These are phyloP conservation scores for Panonychus citri DNA, from an alignment of 1,140 invertebrate species.

Conservation along the genomic window DNA sequence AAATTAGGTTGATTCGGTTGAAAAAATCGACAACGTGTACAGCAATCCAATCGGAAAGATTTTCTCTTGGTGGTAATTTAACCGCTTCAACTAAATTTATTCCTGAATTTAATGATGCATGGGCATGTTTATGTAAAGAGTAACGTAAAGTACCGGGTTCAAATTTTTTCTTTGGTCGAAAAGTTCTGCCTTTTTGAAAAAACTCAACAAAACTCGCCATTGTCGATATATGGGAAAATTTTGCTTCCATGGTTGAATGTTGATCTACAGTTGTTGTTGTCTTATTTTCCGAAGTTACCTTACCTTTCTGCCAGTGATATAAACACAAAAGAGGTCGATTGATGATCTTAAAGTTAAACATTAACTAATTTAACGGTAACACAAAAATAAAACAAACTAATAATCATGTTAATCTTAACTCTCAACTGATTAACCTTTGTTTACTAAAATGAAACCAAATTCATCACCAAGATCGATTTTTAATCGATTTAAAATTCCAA, in stretches of 20 bases:
- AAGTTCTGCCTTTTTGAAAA: slow-evolving; percentile 63
- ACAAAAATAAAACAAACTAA: too few species aligned
- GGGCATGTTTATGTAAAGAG: slow-evolving; percentile 63
- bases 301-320: too few species aligned
- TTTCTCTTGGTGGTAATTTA: slow-evolving; percentile 47
- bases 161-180: slow-evolving; percentile 71
- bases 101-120: slow-evolving; percentile 77
- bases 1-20: slow-evolving; percentile 79
- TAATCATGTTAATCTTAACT: too few species aligned
- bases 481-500: too few species aligned
- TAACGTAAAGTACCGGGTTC: slow-evolving; percentile 69
- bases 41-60: slow-evolving; percentile 79
- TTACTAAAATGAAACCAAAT: too few species aligned
- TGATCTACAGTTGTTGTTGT: neutral
- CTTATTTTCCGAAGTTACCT: too few species aligned
- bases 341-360: too few species aligned
- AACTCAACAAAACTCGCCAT: slow-evolving; percentile 40
- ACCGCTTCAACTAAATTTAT: slow-evolving; percentile 68
- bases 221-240: neutral
- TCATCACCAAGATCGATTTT: too few species aligned
- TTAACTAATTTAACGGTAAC: too few species aligned
- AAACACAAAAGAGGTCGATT: too few species aligned
- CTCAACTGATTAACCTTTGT: too few species aligned
- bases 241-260: neutral
- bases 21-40: slow-evolving; percentile 93